Conservation (phyloP, 1,140 invertebrate genomes). For the Aphaenogaster rudis region DNA sequence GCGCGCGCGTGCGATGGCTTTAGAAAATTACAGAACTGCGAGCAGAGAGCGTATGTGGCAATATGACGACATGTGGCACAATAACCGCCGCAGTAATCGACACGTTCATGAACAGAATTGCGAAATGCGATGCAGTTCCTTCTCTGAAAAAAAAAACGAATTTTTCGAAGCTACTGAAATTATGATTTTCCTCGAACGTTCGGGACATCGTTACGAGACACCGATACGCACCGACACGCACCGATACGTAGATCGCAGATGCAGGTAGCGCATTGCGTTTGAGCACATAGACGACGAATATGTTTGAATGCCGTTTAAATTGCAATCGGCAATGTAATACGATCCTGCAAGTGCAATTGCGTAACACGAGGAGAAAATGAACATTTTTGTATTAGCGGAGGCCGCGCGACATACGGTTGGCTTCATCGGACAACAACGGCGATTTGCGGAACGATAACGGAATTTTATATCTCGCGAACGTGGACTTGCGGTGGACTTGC, state of each 20-base stretch:
- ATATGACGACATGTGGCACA: constrained; percentile 45
- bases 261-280: neutral
- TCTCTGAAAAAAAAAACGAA: constrained; percentile 9
- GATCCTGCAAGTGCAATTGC: neutral
- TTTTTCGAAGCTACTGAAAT: neutral
- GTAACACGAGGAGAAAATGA: neutral
- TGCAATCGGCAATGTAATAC: neutral
- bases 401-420: neutral
- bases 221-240: too few relatives aligned
- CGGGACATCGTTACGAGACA: neutral
- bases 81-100: constrained; percentile 49
- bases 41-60: constrained; percentile 49
- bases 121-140: neutral
- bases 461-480: constrained; percentile 38
- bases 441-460: neutral
- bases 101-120: constrained; percentile 29
- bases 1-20: constrained; percentile 38
- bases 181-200: neutral
- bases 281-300: neutral
- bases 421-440: neutral
- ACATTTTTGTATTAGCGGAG: neutral
- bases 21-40: constrained; percentile 57
- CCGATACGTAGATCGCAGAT: neutral
- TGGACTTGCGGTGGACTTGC: neutral
- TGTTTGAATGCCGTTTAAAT: neutral